Percentiles rank a stretch among this genome's conserved stretches.
Conservation (phyloP, 2,888 invertebrate species). For the Cloeon dipterum region DNA sequence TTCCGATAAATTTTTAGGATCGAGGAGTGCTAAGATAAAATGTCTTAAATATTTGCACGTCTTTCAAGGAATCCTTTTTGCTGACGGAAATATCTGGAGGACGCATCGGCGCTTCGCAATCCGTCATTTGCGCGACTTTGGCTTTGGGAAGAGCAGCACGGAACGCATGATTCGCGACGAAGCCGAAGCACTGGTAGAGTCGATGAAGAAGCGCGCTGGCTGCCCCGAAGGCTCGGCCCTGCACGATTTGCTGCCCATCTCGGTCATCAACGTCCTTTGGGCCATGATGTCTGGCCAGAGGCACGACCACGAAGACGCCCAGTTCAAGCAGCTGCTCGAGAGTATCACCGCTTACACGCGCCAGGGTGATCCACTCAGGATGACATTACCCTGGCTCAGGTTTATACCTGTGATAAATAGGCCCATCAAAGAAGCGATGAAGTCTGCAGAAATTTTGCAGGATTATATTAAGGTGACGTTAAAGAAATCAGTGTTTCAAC, state of each 20-base stretch:
- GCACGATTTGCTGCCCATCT: background rate
- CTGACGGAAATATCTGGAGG: conserved; percentile 1
- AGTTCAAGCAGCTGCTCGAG: background rate
- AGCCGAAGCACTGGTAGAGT: conserved; percentile 1
- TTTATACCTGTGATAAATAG: too few relatives aligned
- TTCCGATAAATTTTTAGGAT: too few relatives aligned
- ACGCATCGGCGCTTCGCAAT: conserved; percentile 2
- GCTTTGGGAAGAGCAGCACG: conserved; percentile 4
- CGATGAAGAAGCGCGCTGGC: background rate
- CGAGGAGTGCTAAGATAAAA: too few relatives aligned
- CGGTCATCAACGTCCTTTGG: conserved; percentile 1
- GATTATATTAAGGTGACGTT: too few relatives aligned
- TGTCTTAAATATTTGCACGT: too few relatives aligned
- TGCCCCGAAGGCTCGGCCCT: background rate
- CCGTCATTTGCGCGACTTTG: conserved; percentile 3
- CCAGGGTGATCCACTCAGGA: too few relatives aligned
- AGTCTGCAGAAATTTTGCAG: too few relatives aligned
- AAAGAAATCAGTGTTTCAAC: too few relatives aligned
- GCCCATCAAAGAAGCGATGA: too few relatives aligned
- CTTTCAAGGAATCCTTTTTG: conserved; percentile 1
- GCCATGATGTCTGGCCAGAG: conserved; percentile 1
- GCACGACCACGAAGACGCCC: background rate
- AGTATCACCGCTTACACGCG: background rate
- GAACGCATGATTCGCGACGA: conserved; percentile 2
- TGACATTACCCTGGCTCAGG: too few relatives aligned